Base-by-base conservation (phyloP, 2,113 vertebrate genomes). In the Orcinus orca region DNA sequence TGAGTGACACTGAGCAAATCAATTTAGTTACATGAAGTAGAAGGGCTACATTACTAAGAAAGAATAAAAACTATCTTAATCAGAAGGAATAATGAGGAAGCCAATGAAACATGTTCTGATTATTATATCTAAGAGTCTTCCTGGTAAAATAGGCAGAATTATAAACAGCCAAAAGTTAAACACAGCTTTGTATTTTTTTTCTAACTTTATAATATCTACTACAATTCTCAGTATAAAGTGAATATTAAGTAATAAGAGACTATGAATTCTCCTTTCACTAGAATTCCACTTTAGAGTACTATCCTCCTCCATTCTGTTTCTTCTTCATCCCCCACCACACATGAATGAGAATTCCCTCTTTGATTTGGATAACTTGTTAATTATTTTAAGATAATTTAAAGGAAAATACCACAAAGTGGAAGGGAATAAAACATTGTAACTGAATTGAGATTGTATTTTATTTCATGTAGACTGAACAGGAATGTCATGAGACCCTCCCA, bases 111-210 rank as follows among this genome's bases (percentile, higher is more conserved):
- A 38, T 18, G 62, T 1, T 63, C 9, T 29, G 15, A 63, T 53
- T 62, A 62, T 41, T 83, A 73, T 68, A 92, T 90, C 21, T 85
- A 86, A 67, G 26, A 65, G 38, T 83, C 26, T 83, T 73, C 63
- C 73, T 50, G 8, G 47, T 87, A 90, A 95, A 90, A 76, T 0
- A 33, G 6, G 2, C 47, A 70, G 71, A 86, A 82, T 84, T 44
- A 91, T 23, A 55, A 93, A 91, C 50, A 96, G 26, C 25, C 26
- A 55, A 62, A 88, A 77, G 15, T 74, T 81, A 94, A 93, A 79
- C 25, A 93, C 1, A 88, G 29, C 1, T 92, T 68, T 44, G 10
- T 5, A 44, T 71, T 58, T 82, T 92, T 68, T 82, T 36, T 67
- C 79, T 90, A 89, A 92, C 29, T 80, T 31, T 36, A 25, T 63